Conservation (phyloP, 2,888 invertebrate species). For the Lepidocyrtoides sp. region DNA sequence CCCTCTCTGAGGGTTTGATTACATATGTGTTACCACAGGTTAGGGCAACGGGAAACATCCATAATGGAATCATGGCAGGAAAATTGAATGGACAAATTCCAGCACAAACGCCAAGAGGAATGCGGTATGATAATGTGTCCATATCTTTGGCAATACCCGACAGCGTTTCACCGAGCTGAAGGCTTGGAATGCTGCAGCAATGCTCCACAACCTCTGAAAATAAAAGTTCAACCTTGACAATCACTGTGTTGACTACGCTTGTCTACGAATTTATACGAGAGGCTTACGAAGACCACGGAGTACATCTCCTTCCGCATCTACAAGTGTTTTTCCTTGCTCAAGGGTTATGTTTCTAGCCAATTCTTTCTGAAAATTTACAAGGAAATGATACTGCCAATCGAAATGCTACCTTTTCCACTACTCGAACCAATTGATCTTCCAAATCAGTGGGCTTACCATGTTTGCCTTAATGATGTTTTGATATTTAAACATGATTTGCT, state of each 20-base stretch:
- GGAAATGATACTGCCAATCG: not conserved
- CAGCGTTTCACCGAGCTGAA: constrained; percentile 97
- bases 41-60: constrained; percentile 90
- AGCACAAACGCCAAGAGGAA: constrained; percentile 97
- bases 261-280: too few species aligned
- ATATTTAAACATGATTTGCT: constrained; percentile 96
- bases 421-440: too few species aligned
- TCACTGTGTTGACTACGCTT: too few species aligned
- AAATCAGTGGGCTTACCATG: too few species aligned
- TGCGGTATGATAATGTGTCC: constrained; percentile 97
- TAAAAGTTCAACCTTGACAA: too few species aligned
- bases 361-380: constrained; percentile 89
- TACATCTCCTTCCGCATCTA: constrained; percentile 99
- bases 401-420: not conserved
- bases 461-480: constrained; percentile 95
- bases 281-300: constrained; percentile 97
- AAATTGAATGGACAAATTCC: constrained; percentile 99
- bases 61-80: constrained; percentile 90
- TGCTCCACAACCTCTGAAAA: constrained; percentile 97
- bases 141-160: constrained; percentile 96
- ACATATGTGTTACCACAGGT: constrained; percentile 98
- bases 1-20: constrained; percentile 98
- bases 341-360: constrained; percentile 96
- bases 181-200: constrained; percentile 96
- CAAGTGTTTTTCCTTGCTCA: constrained; percentile 99